Evolutionary conservation across 1,140 invertebrate genomes (phyloP), one percentile per base, ranked within the genome.

Genomic region (Eueides isabella): DNA sequence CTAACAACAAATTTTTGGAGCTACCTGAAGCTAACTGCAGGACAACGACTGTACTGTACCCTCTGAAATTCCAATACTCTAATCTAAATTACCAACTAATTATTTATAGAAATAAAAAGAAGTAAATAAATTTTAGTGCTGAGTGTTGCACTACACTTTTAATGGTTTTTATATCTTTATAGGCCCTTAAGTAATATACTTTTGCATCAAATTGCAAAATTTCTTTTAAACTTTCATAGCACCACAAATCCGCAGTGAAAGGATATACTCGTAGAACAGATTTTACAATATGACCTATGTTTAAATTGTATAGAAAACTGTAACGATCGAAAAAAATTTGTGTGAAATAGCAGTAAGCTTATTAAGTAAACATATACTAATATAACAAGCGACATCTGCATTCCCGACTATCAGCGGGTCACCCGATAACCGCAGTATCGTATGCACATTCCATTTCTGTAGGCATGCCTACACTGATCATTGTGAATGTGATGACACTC

Each of bases 401-500:
- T 82, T 81, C 78, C 74, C 64, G 55, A 75, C 79, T 85, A 86
- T 86, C 86, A 78, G 73, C n/a, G 79, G 83, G 85, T 85, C 83
- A 87, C 70, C 66, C 78, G 87, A 89, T 87, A 89, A 86, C 83
- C 77, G 81, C 69, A 74, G 78, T 85, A 85, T 88, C 82, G 74
- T 72, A 73, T 77, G 75, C 74, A 75, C 82, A 85, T 79, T 77
- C 78, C 82, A 82, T 79, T 82, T 77, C 75, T 69, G 70, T 79
- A 66, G 72, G 48, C 19, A 55, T 23, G 48, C 48, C 48, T 55
- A 7, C n/a, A 1, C 44, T 23, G 14, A n/a, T n/a, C 16, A n/a
- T 23, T 5, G 12, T n/a, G 4, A 44, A n/a, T 44, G 35, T 44
- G 41, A 44, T 44, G 41, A n/a, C 38, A 44, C 2, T 44, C 9